Conservation (phyloP, 1,140 invertebrate genomes). For the Drosophila bocqueti region DNA sequence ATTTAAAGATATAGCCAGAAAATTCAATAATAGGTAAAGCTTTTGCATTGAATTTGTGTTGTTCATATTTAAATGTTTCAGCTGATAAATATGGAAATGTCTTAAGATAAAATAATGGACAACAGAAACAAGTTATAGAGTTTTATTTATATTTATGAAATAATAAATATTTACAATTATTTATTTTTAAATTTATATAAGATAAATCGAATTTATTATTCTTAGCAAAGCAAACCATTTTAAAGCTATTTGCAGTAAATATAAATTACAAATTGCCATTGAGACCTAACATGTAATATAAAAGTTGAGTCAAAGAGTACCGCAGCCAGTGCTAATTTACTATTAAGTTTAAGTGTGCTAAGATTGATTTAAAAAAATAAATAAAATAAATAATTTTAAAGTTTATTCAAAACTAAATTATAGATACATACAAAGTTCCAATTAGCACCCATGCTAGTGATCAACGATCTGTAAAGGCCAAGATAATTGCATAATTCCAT, state of each 20-base stretch:
- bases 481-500: not conserved
- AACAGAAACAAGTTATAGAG: not conserved
- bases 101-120: not conserved
- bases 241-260: not conserved
- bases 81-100: not conserved
- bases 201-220: too few relatives aligned
- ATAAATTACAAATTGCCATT: not conserved
- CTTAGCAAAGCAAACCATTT: not conserved
- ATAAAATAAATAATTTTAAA: too few relatives aligned
- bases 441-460: not conserved
- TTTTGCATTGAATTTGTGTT: not conserved
- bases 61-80: not conserved
- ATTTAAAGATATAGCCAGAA: not conserved
- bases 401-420: not conserved
- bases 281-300: too few relatives aligned
- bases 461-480: not conserved
- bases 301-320: too few relatives aligned
- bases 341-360: too few relatives aligned
- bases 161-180: too few relatives aligned
- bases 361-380: too few relatives aligned
- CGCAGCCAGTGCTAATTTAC: too few relatives aligned
- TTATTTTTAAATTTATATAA: not conserved
- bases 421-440: not conserved
- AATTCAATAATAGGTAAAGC: not conserved
- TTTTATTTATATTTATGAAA: not conserved